These are phyloP conservation scores for Trilocha varians DNA, from an alignment of 2,888 invertebrate genomes.

Conservation along the genomic window DNA sequence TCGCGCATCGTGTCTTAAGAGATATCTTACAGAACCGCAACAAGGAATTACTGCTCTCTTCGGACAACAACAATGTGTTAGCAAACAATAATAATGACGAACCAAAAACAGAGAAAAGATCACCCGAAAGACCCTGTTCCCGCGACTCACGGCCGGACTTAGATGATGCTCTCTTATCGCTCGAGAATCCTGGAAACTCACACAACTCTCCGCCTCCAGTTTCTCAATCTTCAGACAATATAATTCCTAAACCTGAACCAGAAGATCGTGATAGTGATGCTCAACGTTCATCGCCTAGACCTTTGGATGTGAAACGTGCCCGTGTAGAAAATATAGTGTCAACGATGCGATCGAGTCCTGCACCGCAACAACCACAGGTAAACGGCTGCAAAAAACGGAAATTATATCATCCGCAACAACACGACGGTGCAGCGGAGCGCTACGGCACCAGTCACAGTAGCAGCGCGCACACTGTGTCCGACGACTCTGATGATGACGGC, in stretches of 20 bases:
- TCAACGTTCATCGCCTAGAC: conserved; percentile 71
- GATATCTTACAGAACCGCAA: conserved; percentile 93
- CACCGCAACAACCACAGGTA: conserved; percentile 80
- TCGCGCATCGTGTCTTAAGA: conserved; percentile 89
- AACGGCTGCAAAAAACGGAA: conserved; percentile 97
- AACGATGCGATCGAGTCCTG: conserved; percentile 91
- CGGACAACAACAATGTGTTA: conserved; percentile 73
- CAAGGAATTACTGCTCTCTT: conserved; percentile 81
- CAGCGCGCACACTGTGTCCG: conserved; percentile 67
- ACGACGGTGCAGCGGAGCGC: conserved; percentile 81
- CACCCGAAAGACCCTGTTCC: conserved; percentile 76
- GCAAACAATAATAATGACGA: conserved; percentile 73
- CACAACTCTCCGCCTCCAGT: conserved; percentile 71
- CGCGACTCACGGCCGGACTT: conserved; percentile 76
- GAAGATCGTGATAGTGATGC: conserved; percentile 75
- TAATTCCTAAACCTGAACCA: conserved; percentile 78
- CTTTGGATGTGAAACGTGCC: conserved; percentile 90
- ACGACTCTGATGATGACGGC: conserved; percentile 84
- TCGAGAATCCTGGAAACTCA: conserved; percentile 69
- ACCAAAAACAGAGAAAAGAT: conserved; percentile 66
- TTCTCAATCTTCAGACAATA: conserved; percentile 66
- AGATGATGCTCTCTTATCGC: conserved; percentile 75
- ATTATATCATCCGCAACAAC: conserved; percentile 95
- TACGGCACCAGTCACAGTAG: conserved; percentile 65
- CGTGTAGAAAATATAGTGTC: conserved; percentile 96